Conservation (phyloP, 2,113 vertebrate genomes). For the Cygnus buccinator region DNA sequence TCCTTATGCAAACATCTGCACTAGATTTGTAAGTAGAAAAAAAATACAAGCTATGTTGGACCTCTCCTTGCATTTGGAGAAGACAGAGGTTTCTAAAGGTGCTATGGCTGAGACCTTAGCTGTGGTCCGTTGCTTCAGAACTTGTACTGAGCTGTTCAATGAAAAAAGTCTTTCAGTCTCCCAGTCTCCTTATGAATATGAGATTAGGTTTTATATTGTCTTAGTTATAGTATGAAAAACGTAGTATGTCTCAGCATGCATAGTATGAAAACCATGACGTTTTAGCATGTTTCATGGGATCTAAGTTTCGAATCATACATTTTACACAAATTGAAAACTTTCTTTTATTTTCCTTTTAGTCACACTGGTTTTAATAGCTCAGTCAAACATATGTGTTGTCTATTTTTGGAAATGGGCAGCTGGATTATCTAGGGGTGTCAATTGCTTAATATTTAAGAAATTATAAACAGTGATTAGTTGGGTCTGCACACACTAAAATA, state of each 20-base stretch:
- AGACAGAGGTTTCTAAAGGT: not conserved
- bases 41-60: not conserved
- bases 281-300: not conserved
- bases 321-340: not conserved
- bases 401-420: not conserved
- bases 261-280: not conserved
- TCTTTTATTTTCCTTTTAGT: not conserved
- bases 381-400: not conserved
- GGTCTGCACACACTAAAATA: not conserved
- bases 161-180: not conserved
- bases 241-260: not conserved
- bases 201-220: not conserved
- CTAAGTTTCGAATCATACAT: not conserved
- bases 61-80: rapidly evolving
- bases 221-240: not conserved
- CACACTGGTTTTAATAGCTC: not conserved
- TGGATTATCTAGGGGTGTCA: not conserved
- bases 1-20: not conserved
- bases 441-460: not conserved
- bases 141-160: not conserved
- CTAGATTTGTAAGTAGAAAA: not conserved
- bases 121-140: not conserved
- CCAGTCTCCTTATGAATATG: not conserved
- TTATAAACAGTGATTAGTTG: not conserved
- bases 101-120: not conserved